Evolutionary conservation across 1,140 invertebrate species (phyloP), one percentile per base, ranked within the genome.

Genomic region (Aphaenogaster rudis): DNA sequence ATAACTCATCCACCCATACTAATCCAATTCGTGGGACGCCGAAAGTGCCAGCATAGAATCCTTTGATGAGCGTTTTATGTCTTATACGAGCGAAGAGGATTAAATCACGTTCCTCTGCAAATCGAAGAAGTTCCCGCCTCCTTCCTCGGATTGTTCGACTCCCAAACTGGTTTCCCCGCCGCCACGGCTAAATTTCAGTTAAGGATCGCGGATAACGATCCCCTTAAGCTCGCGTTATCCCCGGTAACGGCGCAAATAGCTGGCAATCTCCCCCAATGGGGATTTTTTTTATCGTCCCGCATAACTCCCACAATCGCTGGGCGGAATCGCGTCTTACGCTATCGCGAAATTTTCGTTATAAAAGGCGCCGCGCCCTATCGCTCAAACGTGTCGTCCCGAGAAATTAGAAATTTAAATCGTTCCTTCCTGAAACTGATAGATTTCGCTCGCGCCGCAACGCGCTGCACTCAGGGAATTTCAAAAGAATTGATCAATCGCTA

Each of bases 191-290:
- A 74, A 82, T 82, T 82, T 82, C 67, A 74, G 80, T 82, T 82
- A 82, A 84, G 69, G 52, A 76, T 42, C 54, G 57, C 15, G 45
- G 80, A 84, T 84, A 84, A 84, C 54, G 69, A 84, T 84, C 69
- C 69, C 17, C 54, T 84, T 61, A 84, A 84, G 80, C 80, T 50
- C 69, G n/a, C 54, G 80, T 84, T 84, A 84, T 76, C 42, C 54
- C 28, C 42, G 21, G 17, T 84, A 84, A 84, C 67, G 69, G 8
- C 80, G 80, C 69, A 76, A 76, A 84, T 76, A 84, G 45, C 69
- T 59, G 39, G 64, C 64, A 81, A 81, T 81, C 66, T 71, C 66
- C 48, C 54, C 57, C 21, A 13, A 28, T 39, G 57, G 13, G 28
- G 66, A 80, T 48, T 67, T 74, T 84, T 69, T 76, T 74, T 76